Conservation (phyloP, 2,888 invertebrate species). For the Andrena bicolor region DNA sequence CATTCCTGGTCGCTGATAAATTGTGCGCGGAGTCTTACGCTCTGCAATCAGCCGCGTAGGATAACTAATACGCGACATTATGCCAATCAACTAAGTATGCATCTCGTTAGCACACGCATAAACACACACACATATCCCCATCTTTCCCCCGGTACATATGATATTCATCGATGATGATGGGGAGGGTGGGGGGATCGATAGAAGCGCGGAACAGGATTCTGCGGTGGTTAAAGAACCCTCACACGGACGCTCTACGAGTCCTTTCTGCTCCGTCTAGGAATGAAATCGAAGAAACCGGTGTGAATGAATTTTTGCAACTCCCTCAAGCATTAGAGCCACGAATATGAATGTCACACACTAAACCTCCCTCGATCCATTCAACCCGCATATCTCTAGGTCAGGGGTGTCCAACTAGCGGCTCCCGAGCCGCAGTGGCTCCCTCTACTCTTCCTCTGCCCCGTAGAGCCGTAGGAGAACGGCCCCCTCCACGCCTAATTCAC, state of each 20-base stretch:
- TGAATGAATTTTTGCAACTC: too few species aligned
- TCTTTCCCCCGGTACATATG: not conserved
- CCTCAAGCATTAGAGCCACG: too few species aligned
- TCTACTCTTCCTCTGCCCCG: too few species aligned
- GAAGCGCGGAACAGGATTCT: not conserved
- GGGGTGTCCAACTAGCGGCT: too few species aligned
- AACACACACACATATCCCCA: conserved; percentile 14
- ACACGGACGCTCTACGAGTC: conserved; percentile 13
- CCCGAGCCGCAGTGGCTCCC: too few species aligned
- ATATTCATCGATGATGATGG: not conserved
- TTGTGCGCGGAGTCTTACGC: conserved; percentile 78
- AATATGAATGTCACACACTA: too few species aligned
- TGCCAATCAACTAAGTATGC: not conserved
- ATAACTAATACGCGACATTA: conserved; percentile 52
- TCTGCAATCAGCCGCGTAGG: conserved; percentile 73
- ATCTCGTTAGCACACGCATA: conserved; percentile 24
- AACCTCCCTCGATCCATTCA: too few species aligned
- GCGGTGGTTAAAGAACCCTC: not conserved
- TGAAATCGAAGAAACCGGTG: not conserved
- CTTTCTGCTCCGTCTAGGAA: not conserved
- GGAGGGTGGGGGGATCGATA: not conserved
- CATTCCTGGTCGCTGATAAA: conserved; percentile 79
- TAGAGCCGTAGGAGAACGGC: too few species aligned
- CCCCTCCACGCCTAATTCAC: too few species aligned
- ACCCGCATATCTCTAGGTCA: too few species aligned